Conservation (phyloP, 2,888 invertebrate species). For the Hetaerina titia region DNA sequence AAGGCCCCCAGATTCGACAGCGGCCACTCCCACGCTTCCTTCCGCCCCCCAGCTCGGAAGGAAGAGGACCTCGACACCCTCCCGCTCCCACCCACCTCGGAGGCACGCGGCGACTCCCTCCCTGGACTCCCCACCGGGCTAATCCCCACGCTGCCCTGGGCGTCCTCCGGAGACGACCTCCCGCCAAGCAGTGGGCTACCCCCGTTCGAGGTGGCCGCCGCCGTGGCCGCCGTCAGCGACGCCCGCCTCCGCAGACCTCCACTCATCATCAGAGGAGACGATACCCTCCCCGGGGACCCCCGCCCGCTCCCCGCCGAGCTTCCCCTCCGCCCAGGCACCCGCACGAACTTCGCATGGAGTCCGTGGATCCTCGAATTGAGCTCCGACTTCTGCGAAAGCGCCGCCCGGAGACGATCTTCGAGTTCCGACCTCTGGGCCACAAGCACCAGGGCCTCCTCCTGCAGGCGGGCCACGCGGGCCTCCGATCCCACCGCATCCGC, state of each 20-base stretch:
- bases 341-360: slow-evolving; percentile 78
- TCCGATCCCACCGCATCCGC: slow-evolving; percentile 85
- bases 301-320: slow-evolving; percentile 73
- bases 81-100: not conserved
- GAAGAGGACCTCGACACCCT: slow-evolving; percentile 50
- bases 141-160: slow-evolving; percentile 63
- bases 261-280: slow-evolving; percentile 59
- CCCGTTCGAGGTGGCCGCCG: slow-evolving; percentile 73
- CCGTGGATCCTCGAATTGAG: slow-evolving; percentile 81
- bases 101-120: slow-evolving; percentile 72
- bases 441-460: slow-evolving; percentile 82
- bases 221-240: slow-evolving; percentile 73
- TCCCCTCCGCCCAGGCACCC: slow-evolving; percentile 73
- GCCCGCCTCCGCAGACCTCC: slow-evolving; percentile 73
- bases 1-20: slow-evolving; percentile 80
- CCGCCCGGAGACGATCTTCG: slow-evolving; percentile 81
- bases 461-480: slow-evolving; percentile 83
- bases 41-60: slow-evolving; percentile 32
- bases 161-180: slow-evolving; percentile 72
- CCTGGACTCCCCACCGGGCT: slow-evolving; percentile 73
- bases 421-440: slow-evolving; percentile 80
- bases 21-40: slow-evolving; percentile 45
- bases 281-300: slow-evolving; percentile 74
- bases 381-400: slow-evolving; percentile 80
- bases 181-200: slow-evolving; percentile 74